Evolutionary conservation across 2,113 vertebrate species (phyloP), one percentile per base, ranked within the genome.

Genomic region (Emydocephalus ijimae): DNA sequence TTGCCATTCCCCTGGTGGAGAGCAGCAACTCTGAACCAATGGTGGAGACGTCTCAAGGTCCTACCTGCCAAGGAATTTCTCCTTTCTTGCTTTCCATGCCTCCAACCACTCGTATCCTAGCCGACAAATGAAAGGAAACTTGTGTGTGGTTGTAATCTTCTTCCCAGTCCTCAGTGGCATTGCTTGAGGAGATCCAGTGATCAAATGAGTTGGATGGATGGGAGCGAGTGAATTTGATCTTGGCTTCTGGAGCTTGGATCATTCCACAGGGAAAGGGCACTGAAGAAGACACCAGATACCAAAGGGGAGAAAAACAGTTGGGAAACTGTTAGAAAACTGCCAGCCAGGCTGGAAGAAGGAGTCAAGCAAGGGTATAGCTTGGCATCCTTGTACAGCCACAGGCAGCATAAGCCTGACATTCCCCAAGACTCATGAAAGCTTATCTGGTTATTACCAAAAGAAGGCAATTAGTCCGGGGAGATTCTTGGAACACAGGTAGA

Each of bases 21-120:
- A 81, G 34, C 69, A 52, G 23, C 43, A 26, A 87, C 2, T n/a
- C 48, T 52, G 39, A 45, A 48, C 11, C 43, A 15, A n/a, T n/a
- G 29, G 64, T 69, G 64, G 29, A 14, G 4, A 12, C 2, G 1
- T 64, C 61, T 64, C 26, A n/a, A 69, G 9, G 20, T 21, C 54
- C 88, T 98, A 99, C 99, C 99, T 99, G 99, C 99, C 99, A 99
- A 15, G 99, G 99, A 93, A 99, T 98, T 96, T 99, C 98, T 90
- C 98, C 99, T 81, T 95, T 98, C 91, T 90, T 45, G 87, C 98
- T 98, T 1, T 96, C 90, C 0, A 95, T 14, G 2, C 99, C 99
- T 1, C 99, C 99, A 0, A 99, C 98, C 0, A 99, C 97, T 1
- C 98, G 97, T 0, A 1, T 92, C 14, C 4, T 94, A 85, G 0